Evolutionary conservation across 2,888 invertebrate genomes (phyloP), one percentile per base, ranked within the genome.

Genomic region (Drepanosiphum platanoidis): DNA sequence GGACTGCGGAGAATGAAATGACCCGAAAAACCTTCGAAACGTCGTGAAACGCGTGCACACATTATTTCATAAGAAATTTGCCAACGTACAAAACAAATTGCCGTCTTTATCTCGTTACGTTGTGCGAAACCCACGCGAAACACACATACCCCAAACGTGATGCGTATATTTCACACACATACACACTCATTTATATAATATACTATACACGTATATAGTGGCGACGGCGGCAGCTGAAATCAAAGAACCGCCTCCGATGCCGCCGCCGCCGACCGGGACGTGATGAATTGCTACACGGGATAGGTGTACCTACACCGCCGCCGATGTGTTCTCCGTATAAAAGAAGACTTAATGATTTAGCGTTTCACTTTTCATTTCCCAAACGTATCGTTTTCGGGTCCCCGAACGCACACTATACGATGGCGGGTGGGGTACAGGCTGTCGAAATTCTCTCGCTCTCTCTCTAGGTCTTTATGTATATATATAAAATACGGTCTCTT

Each of bases 361-460:
- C 66, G 66, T 66, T 66, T n/a, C 66, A 46, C 79, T 66, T 66
- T 79, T 42, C 66, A 66, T 66, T 78, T 66, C 64, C 66, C 79
- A n/a, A 42, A 78, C 78, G 79, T 79, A 46, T 66, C 79, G 79
- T 79, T 42, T 79, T 46, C 30, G n/a, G n/a, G 32, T 66, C 30
- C 64, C 42, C 30, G 32, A n/a, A 32, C 64, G 78, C 4, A 18
- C 71, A 11, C 8, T 42, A 30, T 9, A 13, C 70, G 39, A 3
- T n/a, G 4, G 27, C 30, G 13, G 18, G 27, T 5, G 39, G 39
- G 0, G 8, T 18, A n/a, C 0, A 22, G 18, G 61, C n/a, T 42
- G 64, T 42, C 77, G 27, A 36, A 75, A 32, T 34, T 34, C 30
- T 15, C 1, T 32, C 1, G 3, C 32, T 46, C 9, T 39, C 18